Base-by-base conservation (phyloP, 2,888 invertebrate genomes). In the Netelia melanura region DNA sequence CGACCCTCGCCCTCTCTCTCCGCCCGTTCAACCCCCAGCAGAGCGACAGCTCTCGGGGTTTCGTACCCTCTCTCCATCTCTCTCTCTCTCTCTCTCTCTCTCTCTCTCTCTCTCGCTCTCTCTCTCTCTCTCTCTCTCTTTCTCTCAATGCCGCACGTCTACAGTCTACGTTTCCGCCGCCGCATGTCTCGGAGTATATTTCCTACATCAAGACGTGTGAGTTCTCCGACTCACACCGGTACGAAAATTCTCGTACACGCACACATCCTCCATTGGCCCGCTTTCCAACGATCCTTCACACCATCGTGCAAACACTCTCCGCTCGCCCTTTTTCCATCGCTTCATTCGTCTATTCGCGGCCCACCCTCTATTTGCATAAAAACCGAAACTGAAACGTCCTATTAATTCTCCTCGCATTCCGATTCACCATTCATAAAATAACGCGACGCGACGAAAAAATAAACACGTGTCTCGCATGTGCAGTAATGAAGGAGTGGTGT, bases 1-100 rank as follows among this genome's bases (percentile, higher is more conserved):
- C 94, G 94, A 93, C 93, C 93, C 92, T 92, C 90, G 90, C 90
- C 90, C 90, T 92, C 92, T 79, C 48, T 25, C 48, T 17, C 43
- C 52, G 90, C 91, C 75, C 89, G 89, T 92, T 89, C 90, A 91
- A 91, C 91, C 91, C 90, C 91, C 91, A 88, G 86, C 89, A 85
- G 85, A 83, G 81, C 83, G 76, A 81, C 78, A 86, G 85, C 86
- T 84, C 89, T 91, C 87, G 81, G 87, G 87, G 86, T 88, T 83
- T 62, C 83, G 56, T 56, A 44, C 61, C 67, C 54, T 71, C 48
- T 30, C 64, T 25, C 56, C 17, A 48, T 56, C 65, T 67, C 58
- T 83, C 58, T 74, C 48, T 67, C 11, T 67, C 58, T 64, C 61
- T 67, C 25, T 21, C 21, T 1, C 21, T 21, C 72, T 14, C 48